Evolutionary conservation across 2,888 invertebrate species (phyloP), one percentile per base, ranked within the genome.

Genomic region (Platypus cylindrus): DNA sequence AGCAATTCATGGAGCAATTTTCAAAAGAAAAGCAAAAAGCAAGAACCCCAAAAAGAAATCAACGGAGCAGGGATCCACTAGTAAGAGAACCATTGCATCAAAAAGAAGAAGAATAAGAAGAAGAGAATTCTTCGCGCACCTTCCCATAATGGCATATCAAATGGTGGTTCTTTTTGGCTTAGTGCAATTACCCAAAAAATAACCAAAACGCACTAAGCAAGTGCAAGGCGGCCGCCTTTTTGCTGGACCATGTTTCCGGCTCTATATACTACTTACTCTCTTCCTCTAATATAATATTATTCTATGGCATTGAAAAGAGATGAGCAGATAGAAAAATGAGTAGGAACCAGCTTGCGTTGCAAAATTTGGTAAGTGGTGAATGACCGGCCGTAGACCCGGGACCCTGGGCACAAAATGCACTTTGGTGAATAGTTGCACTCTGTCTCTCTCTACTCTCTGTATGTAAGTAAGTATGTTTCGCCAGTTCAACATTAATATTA

Each of bases 341-440:
- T 42, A 47, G 51, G 51, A 49, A 48, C 50, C 48, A 45, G 34
- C 36, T 40, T 38, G 45, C 38, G 45, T 38, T 42, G 44, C 44
- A 45, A 45, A 49, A 49, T 55, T 56, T 48, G 56, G 54, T 50
- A 53, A n/a, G n/a, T n/a, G n/a, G 59, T 59, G 59, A 59, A 59
- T 55, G 58, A 51, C 60, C 59, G 60, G 59, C 45, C 58, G 58
- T 58, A 55, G 59, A 60, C 60, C 60, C 44, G 45, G 41, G 41
- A 44, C 48, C 45, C n/a, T n/a, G n/a, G 48, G 39, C 36, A 36
- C 40, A 43, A 41, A 36, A 43, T 35, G 47, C 46, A 46, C 46
- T 44, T 46, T 46, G 41, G 40, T 45, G 38, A 46, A 48, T 39
- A 39, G 42, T 32, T n/a, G 28, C 33, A 36, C 24, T 31, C 22